Evolutionary conservation across 2,797 vertebrate species (phyloP).

Genomic region (Anisognathus igniventris): DNA sequence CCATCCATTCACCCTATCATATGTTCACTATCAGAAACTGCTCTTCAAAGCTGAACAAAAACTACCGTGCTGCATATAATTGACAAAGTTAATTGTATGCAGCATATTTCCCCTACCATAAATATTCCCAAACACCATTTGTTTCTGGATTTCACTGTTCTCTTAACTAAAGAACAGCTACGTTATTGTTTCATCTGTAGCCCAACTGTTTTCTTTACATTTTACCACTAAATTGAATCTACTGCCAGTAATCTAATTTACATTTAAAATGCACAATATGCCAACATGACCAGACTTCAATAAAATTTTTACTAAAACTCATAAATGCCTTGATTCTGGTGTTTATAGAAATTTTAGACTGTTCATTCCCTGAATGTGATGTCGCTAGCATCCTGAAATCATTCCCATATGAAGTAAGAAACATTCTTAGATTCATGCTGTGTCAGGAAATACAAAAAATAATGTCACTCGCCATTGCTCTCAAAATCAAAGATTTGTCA

Average conservation of each 20-base stretch:
- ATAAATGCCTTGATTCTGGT: slow-evolving; percentile 73
- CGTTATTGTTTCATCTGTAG: slow-evolving; percentile 69
- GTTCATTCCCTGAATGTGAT: slow-evolving; percentile 56
- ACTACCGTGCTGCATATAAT: slow-evolving; percentile 60
- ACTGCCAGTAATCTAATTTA: slow-evolving; percentile 77
- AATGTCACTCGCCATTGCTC: background rate
- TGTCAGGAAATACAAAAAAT: slow-evolving; percentile 23
- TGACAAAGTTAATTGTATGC: background rate
- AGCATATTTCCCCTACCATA: slow-evolving; percentile 15
- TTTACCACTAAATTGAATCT: slow-evolving; percentile 77
- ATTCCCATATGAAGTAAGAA: slow-evolving; percentile 72
- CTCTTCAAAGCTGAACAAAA: slow-evolving; percentile 39
- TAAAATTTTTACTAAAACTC: slow-evolving; percentile 74
- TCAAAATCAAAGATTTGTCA: slow-evolving; percentile 23
- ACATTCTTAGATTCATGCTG: slow-evolving; percentile 35
- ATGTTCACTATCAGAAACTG: slow-evolving; percentile 44
- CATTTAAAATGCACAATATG: slow-evolving; percentile 73
- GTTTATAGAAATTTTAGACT: slow-evolving; percentile 78
- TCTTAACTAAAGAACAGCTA: slow-evolving; percentile 66
- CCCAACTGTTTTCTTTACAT: slow-evolving; percentile 69
- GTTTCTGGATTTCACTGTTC: slow-evolving; percentile 63
- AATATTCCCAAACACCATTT: background rate
- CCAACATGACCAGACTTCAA: slow-evolving; percentile 73
- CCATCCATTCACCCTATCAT: slow-evolving; percentile 28
- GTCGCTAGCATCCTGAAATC: slow-evolving; percentile 63